Conservation (phyloP, 2,113 vertebrate species). For the Hippocampus mohnikei region DNA sequence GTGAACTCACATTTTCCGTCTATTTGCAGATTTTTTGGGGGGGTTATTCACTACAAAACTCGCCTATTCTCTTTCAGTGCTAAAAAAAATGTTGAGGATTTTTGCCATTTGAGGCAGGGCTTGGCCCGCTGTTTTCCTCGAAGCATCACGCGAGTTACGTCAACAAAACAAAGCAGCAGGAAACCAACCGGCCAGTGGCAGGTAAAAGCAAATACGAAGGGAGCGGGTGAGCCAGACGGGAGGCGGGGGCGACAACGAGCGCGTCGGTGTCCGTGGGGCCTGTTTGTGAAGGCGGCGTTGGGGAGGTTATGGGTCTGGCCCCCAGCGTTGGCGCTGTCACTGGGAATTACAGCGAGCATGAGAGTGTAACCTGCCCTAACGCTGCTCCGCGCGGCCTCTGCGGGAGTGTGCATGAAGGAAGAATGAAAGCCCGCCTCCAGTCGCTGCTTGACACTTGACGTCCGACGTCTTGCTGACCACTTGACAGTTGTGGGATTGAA, state of each 20-base stretch:
- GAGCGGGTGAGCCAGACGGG: background rate
- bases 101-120: background rate
- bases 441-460: background rate
- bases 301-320: constrained; percentile 61
- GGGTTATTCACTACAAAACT: too few relatives aligned
- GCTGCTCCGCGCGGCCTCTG: constrained; percentile 38
- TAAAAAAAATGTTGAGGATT: background rate
- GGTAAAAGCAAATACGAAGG: background rate
- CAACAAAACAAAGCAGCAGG: background rate
- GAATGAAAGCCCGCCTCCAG: constrained; percentile 20
- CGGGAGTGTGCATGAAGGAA: constrained; percentile 26
- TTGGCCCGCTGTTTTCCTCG: background rate
- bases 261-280: constrained; percentile 40
- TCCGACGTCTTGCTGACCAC: background rate
- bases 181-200: background rate
- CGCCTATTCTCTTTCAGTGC: too few relatives aligned
- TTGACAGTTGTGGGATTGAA: too few relatives aligned
- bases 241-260: constrained; percentile 2
- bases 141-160: background rate
- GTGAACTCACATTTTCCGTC: too few relatives aligned
- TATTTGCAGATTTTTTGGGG: too few relatives aligned
- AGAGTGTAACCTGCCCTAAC: constrained; percentile 57
- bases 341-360: constrained; percentile 60
- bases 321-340: constrained; percentile 54
- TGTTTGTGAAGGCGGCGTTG: constrained; percentile 50